Conservation (phyloP, 2,797 vertebrate genomes). For the Poecilia wingei region DNA sequence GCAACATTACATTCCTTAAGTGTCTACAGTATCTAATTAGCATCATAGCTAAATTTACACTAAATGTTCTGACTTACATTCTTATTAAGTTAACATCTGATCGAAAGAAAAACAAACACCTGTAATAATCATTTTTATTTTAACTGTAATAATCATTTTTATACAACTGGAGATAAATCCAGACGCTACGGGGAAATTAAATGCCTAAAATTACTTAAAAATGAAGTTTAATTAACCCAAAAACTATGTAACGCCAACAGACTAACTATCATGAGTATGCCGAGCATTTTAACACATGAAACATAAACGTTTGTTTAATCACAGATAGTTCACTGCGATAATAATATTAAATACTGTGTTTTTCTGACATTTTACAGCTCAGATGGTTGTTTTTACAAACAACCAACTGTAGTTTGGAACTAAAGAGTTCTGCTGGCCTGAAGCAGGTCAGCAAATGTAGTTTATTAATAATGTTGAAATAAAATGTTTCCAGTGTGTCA, state of each 20-base stretch:
- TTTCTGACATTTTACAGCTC: neutral
- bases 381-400: neutral
- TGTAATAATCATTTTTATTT: neutral
- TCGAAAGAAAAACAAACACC: neutral
- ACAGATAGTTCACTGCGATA: neutral
- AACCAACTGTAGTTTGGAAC: neutral
- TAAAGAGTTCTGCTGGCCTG: too few species aligned
- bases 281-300: neutral
- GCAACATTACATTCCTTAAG: neutral
- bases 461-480: neutral
- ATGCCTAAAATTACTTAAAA: neutral
- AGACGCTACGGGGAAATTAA: neutral
- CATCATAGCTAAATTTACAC: neutral
- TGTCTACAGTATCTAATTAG: neutral
- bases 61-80: neutral
- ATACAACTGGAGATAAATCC: neutral
- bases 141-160: neutral
- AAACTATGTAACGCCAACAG: neutral
- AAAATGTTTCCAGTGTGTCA: constrained; percentile 7
- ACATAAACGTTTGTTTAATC: neutral
- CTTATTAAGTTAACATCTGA: neutral
- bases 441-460: neutral
- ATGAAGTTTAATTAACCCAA: neutral
- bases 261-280: neutral
- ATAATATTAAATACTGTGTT: neutral